Percentiles rank a stretch among this genome's conserved stretches.
phyloP scores from a whole-genome alignment of 2,113 vertebrate genomes.

The Aleadryas rufinucha region DNA sequence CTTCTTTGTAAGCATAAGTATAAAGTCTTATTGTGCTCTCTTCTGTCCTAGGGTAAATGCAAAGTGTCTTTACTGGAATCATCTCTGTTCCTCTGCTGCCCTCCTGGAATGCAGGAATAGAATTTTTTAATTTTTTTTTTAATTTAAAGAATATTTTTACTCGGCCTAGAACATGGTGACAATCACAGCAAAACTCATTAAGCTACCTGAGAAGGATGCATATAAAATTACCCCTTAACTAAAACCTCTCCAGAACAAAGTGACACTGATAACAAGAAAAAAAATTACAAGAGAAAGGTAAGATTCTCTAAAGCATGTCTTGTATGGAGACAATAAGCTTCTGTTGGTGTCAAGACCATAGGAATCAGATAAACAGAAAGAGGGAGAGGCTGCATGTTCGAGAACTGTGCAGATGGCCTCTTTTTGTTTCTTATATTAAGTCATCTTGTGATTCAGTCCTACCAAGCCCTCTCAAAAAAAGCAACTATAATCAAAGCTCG shows the following conservation, averaged over 20 bases:
- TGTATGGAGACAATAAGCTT: neutral
- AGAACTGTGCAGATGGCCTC: neutral
- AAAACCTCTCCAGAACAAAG: neutral
- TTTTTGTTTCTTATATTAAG: neutral
- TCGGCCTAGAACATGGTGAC: neutral
- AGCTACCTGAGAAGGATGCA: neutral
- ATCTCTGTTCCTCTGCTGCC: neutral
- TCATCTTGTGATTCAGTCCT: neutral
- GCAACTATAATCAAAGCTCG: fast-evolving
- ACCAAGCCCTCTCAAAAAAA: neutral
- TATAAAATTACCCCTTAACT: neutral
- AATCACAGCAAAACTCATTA: neutral
- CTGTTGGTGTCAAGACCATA: neutral
- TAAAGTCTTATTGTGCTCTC: neutral
- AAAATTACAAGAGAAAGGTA: neutral
- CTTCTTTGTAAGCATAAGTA: neutral
- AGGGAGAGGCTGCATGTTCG: neutral
- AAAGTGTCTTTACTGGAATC: neutral
- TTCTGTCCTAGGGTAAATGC: neutral
- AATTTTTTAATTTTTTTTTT: neutral
- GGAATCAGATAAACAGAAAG: neutral
- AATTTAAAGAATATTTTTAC: neutral
- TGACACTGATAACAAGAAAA: neutral
- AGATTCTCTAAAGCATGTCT: neutral
- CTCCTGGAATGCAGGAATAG: neutral